phyloP scores from a whole-genome alignment of 2,113 vertebrate genomes.

The Archocentrus centrarchus region DNA sequence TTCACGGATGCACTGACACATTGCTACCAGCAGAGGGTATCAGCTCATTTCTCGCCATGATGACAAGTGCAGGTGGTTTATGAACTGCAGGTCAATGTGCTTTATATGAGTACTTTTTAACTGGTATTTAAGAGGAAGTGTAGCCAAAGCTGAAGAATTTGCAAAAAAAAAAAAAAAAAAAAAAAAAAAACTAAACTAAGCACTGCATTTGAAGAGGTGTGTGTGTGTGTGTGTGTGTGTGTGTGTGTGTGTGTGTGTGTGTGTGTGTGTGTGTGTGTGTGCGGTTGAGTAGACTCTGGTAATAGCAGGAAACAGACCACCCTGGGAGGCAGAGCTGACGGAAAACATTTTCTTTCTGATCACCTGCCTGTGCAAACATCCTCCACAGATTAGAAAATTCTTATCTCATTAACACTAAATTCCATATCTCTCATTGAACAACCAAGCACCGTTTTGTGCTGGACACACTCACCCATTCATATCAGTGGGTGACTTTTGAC shows the following conservation, averaged over 20 bases:
- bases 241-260: background rate
- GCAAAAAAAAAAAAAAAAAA: background rate
- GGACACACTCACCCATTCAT: too few relatives aligned
- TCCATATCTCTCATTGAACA: constrained; percentile 24
- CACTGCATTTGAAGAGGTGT: background rate
- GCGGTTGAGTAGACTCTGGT: background rate
- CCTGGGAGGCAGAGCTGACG: constrained; percentile 54
- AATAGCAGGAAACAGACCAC: constrained; percentile 72
- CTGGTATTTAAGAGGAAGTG: background rate
- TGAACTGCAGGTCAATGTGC: background rate
- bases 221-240: background rate
- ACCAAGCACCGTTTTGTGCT: background rate
- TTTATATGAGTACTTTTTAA: background rate
- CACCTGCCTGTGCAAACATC: constrained; percentile 75
- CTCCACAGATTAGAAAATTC: constrained; percentile 20
- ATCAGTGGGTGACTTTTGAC: too few relatives aligned
- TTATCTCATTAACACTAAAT: constrained; percentile 36
- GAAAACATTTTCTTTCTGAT: constrained; percentile 64
- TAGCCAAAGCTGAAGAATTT: constrained; percentile 7
- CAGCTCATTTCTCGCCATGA: constrained; percentile 16
- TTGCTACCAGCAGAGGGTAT: constrained; percentile 44
- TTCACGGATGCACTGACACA: background rate
- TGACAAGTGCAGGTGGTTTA: constrained; percentile 26
- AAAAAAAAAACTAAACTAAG: background rate
- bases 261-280: background rate